Conservation (phyloP, 64 coral and sea anemone species). For the Platygyra sinensis region DNA sequence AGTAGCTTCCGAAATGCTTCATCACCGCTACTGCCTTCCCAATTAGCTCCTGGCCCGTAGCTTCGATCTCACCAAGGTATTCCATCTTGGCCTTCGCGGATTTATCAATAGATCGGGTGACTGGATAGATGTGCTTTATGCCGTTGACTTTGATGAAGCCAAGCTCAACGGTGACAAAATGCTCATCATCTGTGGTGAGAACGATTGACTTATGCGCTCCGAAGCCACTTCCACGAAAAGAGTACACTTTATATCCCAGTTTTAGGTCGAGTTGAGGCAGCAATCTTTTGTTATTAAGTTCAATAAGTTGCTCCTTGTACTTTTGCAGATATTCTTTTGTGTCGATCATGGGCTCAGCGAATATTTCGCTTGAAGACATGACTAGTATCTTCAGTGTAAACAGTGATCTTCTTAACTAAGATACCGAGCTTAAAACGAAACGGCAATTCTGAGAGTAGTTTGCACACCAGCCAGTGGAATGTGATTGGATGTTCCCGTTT, state of each 20-base stretch:
- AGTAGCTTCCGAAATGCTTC: slow-evolving; percentile 67
- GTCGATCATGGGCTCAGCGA: slow-evolving; percentile 48
- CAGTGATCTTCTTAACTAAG: not conserved
- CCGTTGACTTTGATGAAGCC: slow-evolving; percentile 27
- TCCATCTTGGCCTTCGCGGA: not conserved
- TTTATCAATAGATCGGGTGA: not conserved
- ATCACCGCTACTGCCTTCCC: slow-evolving; percentile 56
- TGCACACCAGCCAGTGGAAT: not conserved
- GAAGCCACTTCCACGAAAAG: slow-evolving; percentile 1
- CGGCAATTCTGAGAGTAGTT: no score
- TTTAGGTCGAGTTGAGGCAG: not conserved
- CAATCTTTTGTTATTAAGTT: slow-evolving; percentile 13
- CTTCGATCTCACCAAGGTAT: slow-evolving; percentile 29
- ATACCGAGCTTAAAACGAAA: no score
- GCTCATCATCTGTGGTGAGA: slow-evolving; percentile 46
- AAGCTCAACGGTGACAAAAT: slow-evolving; percentile 60
- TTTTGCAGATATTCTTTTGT: not conserved
- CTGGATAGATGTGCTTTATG: slow-evolving; percentile 23
- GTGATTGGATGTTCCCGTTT: not conserved
- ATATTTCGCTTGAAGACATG: not conserved
- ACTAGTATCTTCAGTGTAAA: not conserved
- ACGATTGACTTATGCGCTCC: slow-evolving; percentile 59
- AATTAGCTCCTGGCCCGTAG: slow-evolving; percentile 44
- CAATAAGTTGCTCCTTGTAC: slow-evolving; percentile 5
- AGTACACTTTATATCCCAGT: slow-evolving; percentile 44